These are phyloP conservation scores for Phainopepla nitens DNA, from an alignment of 2,113 vertebrate genomes.

Conservation along the genomic window DNA sequence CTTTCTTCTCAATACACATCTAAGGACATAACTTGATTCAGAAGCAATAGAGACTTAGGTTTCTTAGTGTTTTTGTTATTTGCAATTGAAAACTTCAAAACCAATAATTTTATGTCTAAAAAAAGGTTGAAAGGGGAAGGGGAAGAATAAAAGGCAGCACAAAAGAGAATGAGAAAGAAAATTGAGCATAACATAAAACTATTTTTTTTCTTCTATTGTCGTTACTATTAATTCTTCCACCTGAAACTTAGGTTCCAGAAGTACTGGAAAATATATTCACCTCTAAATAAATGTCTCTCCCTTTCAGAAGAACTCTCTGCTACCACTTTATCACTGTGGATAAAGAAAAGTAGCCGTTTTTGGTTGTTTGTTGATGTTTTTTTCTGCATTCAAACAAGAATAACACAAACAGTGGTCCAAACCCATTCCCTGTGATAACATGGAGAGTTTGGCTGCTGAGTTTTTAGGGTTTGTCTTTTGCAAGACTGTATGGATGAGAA, in stretches of 20 bases:
- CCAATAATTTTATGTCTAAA: background rate
- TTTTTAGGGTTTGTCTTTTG: background rate
- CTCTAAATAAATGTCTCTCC: background rate
- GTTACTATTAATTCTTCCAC: background rate
- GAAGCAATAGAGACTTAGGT: background rate
- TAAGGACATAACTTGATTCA: background rate
- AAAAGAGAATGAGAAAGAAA: background rate
- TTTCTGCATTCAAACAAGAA: background rate
- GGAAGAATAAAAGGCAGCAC: background rate
- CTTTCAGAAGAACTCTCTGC: background rate
- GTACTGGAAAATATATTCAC: background rate
- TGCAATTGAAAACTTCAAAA: background rate
- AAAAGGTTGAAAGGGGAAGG: background rate
- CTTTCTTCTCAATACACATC: background rate
- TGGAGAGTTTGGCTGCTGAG: accelerated
- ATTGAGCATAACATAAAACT: background rate
- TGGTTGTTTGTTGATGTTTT: accelerated
- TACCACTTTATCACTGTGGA: background rate
- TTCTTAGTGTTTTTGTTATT: background rate
- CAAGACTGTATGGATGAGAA: background rate
- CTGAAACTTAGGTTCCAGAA: background rate
- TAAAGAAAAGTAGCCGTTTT: background rate
- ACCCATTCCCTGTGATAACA: background rate
- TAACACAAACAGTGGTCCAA: background rate
- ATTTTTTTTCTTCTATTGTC: background rate